Conservation (phyloP, 1,140 invertebrate species). For the Chlorops oryzae region DNA sequence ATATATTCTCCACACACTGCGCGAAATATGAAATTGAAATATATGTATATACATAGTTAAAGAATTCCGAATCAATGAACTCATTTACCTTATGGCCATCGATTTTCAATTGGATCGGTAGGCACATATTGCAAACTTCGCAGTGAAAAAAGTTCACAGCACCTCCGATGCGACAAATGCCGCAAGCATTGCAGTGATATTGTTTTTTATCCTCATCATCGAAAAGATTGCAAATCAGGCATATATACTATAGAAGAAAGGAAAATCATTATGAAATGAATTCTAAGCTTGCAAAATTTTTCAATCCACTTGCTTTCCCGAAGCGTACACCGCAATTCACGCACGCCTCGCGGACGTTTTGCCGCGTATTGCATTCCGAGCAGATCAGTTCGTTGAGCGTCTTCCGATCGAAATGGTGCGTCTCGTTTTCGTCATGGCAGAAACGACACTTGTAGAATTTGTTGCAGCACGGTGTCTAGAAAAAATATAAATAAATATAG, state of each 20-base stretch:
- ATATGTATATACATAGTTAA: slow-evolving; percentile 8
- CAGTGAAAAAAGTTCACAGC: slow-evolving; percentile 83
- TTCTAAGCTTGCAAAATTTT: not conserved
- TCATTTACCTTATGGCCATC: slow-evolving; percentile 69
- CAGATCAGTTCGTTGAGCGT: slow-evolving; percentile 76
- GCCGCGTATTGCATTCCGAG: slow-evolving; percentile 69
- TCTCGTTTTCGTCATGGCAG: slow-evolving; percentile 81
- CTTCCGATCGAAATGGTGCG: slow-evolving; percentile 74
- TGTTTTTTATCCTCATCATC: slow-evolving; percentile 83
- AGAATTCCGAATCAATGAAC: not conserved
- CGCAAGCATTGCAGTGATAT: slow-evolving; percentile 83
- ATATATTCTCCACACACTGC: slow-evolving; percentile 83
- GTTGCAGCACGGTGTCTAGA: slow-evolving; percentile 79
- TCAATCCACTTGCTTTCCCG: slow-evolving; percentile 54
- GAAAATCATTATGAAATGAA: not conserved
- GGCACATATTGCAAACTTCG: slow-evolving; percentile 78
- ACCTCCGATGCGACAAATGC: slow-evolving; percentile 81
- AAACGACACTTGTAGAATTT: slow-evolving; percentile 82
- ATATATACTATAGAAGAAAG: slow-evolving; percentile 63
- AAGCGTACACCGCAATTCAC: slow-evolving; percentile 67
- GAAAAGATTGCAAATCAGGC: slow-evolving; percentile 79
- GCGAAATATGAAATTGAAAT: no score
- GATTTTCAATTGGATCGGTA: slow-evolving; percentile 65
- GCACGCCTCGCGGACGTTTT: slow-evolving; percentile 72
- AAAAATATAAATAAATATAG: no score